Evolutionary conservation across 2,113 vertebrate genomes (phyloP).

Genomic region (Neotoma lepida): DNA sequence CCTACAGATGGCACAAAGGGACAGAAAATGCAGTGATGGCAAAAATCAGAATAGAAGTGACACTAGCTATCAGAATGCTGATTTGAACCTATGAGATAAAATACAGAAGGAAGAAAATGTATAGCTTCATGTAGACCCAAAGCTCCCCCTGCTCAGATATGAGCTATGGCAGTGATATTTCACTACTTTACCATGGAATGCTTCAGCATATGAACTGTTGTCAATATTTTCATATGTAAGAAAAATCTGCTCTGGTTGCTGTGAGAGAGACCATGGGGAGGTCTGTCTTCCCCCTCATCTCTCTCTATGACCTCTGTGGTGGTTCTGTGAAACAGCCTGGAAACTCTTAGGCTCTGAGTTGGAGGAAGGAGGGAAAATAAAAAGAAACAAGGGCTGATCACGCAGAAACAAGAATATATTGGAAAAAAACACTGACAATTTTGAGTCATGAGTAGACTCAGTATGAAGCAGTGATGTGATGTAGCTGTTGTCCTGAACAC

Average conservation of each 20-base stretch:
- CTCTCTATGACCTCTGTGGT: neutral
- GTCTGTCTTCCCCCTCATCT: too few relatives aligned
- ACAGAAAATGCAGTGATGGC: neutral
- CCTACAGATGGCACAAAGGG: conserved; percentile 53
- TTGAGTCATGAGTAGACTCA: neutral
- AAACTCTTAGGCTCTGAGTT: neutral
- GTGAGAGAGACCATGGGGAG: neutral
- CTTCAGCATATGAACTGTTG: neutral
- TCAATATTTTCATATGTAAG: neutral
- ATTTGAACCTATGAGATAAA: neutral
- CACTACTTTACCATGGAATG: neutral
- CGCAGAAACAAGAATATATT: too few relatives aligned
- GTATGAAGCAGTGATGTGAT: neutral
- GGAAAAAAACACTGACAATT: neutral
- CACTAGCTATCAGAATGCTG: neutral
- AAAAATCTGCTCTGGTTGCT: neutral
- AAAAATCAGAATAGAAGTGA: neutral
- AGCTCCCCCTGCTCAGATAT: too few relatives aligned
- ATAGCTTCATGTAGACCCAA: neutral
- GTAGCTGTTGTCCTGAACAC: neutral
- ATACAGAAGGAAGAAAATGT: neutral
- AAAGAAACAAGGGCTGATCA: neutral
- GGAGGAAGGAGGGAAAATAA: neutral
- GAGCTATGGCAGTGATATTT: neutral
- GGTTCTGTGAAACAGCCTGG: neutral